Evolutionary conservation across 2,797 vertebrate genomes (phyloP).

Genomic region (Pangasius sanitwongsei): DNA sequence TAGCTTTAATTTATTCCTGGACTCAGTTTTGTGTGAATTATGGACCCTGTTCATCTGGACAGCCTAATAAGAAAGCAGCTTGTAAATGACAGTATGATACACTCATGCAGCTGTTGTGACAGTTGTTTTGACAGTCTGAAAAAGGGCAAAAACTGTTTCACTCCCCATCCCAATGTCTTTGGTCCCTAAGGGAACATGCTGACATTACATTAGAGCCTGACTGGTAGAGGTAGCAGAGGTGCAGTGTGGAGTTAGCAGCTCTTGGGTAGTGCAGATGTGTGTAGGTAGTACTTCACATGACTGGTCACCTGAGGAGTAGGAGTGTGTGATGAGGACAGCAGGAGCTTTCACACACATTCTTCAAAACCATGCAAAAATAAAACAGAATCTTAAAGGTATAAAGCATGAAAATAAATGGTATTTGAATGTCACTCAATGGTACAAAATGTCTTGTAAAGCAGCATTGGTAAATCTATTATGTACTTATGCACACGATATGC

Average conservation of each 20-base stretch:
- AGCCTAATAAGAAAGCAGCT: neutral
- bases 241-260: conserved; percentile 49
- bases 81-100: conserved; percentile 5
- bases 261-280: conserved; percentile 43
- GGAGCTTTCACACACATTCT: conserved; percentile 10
- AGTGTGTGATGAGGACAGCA: conserved; percentile 25
- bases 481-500: conserved; percentile 24
- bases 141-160: neutral
- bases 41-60: neutral
- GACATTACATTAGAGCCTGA: conserved; percentile 32
- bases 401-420: conserved; percentile 30
- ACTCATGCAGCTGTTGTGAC: conserved; percentile 4
- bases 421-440: neutral
- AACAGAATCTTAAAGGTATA: conserved; percentile 1
- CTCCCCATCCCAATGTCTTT: conserved; percentile 30
- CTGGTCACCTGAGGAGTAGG: conserved; percentile 46
- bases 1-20: neutral
- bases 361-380: conserved; percentile 13
- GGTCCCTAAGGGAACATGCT: conserved; percentile 41
- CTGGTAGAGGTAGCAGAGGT: conserved; percentile 47
- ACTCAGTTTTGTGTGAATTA: neutral
- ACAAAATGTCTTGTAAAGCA: conserved; percentile 34
- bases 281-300: conserved; percentile 33
- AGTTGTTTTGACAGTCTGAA: neutral
- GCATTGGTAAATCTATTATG: conserved; percentile 20